Evolutionary conservation across 1,140 invertebrate genomes (phyloP).

Genomic region (Bombyx mandarina): DNA sequence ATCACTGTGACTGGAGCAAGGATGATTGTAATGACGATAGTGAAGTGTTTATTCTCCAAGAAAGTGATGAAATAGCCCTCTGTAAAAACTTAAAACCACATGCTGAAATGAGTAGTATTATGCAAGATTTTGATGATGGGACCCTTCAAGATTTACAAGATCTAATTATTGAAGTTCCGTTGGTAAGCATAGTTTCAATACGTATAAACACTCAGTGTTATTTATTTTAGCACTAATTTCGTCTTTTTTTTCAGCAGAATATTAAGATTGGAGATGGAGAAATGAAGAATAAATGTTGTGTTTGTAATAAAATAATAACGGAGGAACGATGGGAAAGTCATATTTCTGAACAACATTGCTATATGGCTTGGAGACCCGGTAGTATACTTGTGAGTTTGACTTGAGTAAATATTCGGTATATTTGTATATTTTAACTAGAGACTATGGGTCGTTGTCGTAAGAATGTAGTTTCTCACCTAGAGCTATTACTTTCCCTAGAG

Average conservation of each 20-base stretch:
- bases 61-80: not conserved
- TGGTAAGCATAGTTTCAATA: not conserved
- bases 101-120: too few species aligned
- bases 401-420: not conserved
- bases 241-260: not conserved
- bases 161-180: not conserved
- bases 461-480: too few species aligned
- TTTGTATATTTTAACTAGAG: not conserved
- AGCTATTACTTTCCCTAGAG: too few species aligned
- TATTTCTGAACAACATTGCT: conserved; percentile 23
- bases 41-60: conserved; percentile 1
- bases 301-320: conserved; percentile 20
- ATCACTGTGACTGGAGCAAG: not conserved
- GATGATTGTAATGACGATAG: not conserved
- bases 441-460: too few species aligned
- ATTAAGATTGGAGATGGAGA: conserved; percentile 5
- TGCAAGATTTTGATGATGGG: too few species aligned
- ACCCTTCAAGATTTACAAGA: not conserved
- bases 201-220: too few species aligned
- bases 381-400: conserved; percentile 26
- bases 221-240: too few species aligned
- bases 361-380: conserved; percentile 32
- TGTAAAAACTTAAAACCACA: too few species aligned
- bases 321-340: conserved; percentile 29
- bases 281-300: conserved; percentile 22